Percentiles rank a stretch among this genome's conserved stretches.
Evolutionary conservation across 2,797 vertebrate species (phyloP).

Genomic region (Synanceia verrucosa): DNA sequence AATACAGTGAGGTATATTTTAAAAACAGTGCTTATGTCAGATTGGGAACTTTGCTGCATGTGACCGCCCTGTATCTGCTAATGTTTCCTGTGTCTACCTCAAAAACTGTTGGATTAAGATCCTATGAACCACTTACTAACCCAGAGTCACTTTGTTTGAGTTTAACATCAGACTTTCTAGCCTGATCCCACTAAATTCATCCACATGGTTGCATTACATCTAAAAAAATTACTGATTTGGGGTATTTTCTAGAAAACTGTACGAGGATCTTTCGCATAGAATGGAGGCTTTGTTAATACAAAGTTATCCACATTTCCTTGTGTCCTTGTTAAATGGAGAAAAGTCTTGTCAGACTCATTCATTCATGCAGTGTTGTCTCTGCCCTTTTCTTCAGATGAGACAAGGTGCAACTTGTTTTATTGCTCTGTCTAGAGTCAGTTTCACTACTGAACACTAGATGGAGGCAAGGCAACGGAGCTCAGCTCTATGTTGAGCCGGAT

Average conservation of each 20-base stretch:
- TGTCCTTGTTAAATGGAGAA: neutral
- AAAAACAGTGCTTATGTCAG: neutral
- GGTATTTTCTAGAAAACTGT: neutral
- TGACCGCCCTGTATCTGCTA: too few relatives aligned
- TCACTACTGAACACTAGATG: slow-evolving; percentile 65
- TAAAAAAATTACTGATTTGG: neutral
- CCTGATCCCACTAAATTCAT: neutral
- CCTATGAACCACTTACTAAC: too few relatives aligned
- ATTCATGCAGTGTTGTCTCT: slow-evolving; percentile 2
- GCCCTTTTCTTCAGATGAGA: slow-evolving; percentile 3
- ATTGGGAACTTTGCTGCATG: too few relatives aligned
- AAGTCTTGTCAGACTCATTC: neutral
- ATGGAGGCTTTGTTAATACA: too few relatives aligned
- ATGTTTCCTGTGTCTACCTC: too few relatives aligned
- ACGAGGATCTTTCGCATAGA: too few relatives aligned
- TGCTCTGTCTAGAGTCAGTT: slow-evolving; percentile 21
- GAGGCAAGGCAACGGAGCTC: slow-evolving; percentile 28
- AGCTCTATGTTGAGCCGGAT: neutral
- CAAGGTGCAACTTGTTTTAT: slow-evolving; percentile 37
- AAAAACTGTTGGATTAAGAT: too few relatives aligned
- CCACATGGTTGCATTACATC: neutral
- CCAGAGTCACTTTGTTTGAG: too few relatives aligned
- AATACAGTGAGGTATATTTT: neutral
- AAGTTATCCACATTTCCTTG: neutral
- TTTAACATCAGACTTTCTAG: too few relatives aligned